These are phyloP conservation scores for Budorcas taxicolor DNA, from an alignment of 2,113 vertebrate species.

Conservation along the genomic window DNA sequence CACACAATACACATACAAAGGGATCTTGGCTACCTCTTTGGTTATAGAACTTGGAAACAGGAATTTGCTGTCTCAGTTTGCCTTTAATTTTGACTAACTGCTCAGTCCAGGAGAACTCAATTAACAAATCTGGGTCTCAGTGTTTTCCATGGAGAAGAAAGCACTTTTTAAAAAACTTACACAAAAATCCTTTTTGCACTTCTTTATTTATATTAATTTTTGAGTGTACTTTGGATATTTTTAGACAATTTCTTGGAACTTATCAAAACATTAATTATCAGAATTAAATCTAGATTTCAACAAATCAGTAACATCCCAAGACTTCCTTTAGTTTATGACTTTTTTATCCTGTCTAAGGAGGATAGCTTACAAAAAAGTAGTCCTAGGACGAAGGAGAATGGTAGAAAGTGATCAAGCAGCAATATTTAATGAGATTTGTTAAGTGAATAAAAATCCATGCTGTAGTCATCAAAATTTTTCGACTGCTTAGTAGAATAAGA, in stretches of 20 bases:
- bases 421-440: background rate
- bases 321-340: background rate
- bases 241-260: background rate
- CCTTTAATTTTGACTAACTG: background rate
- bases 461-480: background rate
- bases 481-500: background rate
- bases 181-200: background rate
- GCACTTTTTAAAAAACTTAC: background rate
- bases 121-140: background rate
- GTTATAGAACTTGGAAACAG: background rate
- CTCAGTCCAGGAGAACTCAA: background rate
- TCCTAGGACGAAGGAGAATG: background rate
- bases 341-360: background rate
- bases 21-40: background rate
- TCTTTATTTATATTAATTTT: background rate
- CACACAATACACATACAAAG: background rate
- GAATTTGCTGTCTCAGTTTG: background rate
- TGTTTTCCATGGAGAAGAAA: background rate
- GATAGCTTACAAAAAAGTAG: background rate
- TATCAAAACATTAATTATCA: background rate
- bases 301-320: background rate
- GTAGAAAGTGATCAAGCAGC: background rate
- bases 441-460: background rate
- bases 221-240: background rate
- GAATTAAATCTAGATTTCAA: background rate